These are phyloP conservation scores for Patagioenas fasciata DNA, from an alignment of 2,113 vertebrate genomes.

Conservation along the genomic window DNA sequence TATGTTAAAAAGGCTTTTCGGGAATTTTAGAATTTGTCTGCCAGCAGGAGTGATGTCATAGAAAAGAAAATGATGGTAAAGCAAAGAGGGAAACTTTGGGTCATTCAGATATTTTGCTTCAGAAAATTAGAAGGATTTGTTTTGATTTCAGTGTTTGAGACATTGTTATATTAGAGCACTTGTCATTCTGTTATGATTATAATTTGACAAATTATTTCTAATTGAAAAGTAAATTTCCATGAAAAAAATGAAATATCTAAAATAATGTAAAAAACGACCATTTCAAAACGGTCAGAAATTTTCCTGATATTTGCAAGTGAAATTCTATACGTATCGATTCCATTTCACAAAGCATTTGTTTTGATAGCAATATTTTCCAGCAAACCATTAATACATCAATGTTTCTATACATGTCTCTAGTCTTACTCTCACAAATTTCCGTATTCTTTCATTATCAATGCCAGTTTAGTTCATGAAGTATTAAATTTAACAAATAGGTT, in stretches of 20 bases:
- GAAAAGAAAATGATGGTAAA: not conserved
- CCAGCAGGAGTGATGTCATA: not conserved
- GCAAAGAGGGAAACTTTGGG: not conserved
- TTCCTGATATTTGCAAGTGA: not conserved
- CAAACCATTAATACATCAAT: not conserved
- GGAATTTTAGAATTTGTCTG: not conserved
- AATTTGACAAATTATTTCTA: conserved; percentile 51
- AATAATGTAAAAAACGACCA: not conserved
- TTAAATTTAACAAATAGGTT: not conserved
- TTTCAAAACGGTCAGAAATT: not conserved
- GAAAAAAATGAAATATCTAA: not conserved
- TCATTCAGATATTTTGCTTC: conserved; percentile 7
- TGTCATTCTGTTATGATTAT: conserved; percentile 51
- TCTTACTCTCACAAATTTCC: not conserved
- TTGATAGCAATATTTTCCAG: not conserved
- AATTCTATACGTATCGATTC: not conserved
- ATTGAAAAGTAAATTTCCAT: conserved; percentile 7
- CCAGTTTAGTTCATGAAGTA: not conserved
- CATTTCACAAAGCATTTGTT: not conserved
- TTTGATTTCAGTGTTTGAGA: conserved; percentile 27
- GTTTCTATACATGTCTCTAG: not conserved
- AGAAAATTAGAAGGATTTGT: conserved; percentile 47
- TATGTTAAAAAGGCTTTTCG: not conserved
- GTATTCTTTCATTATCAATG: not conserved
- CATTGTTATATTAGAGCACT: conserved; percentile 46